These are phyloP conservation scores for Metellina segmentata DNA, from an alignment of 2,888 invertebrate species.

Conservation along the genomic window DNA sequence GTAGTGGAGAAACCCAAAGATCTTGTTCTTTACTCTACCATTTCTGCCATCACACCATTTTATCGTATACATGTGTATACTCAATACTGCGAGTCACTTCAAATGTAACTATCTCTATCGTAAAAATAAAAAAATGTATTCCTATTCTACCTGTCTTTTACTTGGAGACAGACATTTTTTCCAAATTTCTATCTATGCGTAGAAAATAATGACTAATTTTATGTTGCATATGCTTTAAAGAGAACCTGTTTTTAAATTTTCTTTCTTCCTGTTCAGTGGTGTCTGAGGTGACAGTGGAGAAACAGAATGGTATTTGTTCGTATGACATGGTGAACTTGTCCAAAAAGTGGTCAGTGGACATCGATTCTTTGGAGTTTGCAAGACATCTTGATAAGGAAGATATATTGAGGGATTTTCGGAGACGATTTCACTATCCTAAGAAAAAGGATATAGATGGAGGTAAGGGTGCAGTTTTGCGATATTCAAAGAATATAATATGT, in stretches of 20 bases:
- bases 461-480: slow-evolving; percentile 77
- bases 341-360: slow-evolving; percentile 45
- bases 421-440: slow-evolving; percentile 81
- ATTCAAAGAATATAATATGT: too few relatives aligned
- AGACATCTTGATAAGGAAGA: slow-evolving; percentile 81
- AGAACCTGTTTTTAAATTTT: too few relatives aligned
- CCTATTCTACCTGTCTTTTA: too few relatives aligned
- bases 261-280: too few relatives aligned
- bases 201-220: background rate
- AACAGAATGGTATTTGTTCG: background rate
- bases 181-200: background rate
- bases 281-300: background rate
- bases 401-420: slow-evolving; percentile 80
- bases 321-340: slow-evolving; percentile 30
- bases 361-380: slow-evolving; percentile 80
- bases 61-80: too few relatives aligned
- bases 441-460: slow-evolving; percentile 81
- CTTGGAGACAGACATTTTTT: too few relatives aligned
- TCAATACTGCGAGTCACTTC: too few relatives aligned
- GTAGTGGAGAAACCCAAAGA: too few relatives aligned
- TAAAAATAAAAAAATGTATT: too few relatives aligned
- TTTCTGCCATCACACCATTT: too few relatives aligned
- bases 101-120: too few relatives aligned
- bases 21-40: too few relatives aligned
- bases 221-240: background rate